A percentile compares a stretch with the other conserved stretches of the same genome.
Conservation (phyloP, 2,113 vertebrate species). For the Eretmochelys imbricata region DNA sequence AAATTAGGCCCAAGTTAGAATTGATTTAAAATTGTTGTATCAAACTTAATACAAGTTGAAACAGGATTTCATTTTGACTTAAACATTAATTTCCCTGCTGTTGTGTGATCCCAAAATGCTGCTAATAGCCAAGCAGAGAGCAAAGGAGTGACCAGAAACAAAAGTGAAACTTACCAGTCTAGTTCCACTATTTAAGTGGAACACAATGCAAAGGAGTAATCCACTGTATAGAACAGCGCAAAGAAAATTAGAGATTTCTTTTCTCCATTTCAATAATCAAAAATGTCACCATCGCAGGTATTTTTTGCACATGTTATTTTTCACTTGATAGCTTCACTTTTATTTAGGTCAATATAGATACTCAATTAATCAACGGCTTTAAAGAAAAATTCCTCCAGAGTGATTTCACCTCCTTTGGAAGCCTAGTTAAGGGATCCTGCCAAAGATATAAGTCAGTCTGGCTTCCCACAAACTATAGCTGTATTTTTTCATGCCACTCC, state of each 20-base stretch:
- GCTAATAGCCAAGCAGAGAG: background rate
- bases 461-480: background rate
- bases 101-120: background rate
- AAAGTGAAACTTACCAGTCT: background rate
- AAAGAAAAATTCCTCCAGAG: background rate
- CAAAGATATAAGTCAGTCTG: constrained; percentile 5
- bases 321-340: background rate
- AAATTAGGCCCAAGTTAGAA: background rate
- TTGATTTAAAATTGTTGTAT: background rate
- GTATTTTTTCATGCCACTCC: constrained; percentile 34
- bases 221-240: background rate
- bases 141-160: background rate
- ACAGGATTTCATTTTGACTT: background rate
- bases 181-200: background rate
- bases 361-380: no score
- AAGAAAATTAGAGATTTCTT: background rate
- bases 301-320: background rate
- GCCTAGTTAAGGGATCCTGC: background rate
- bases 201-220: no score
- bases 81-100: background rate
- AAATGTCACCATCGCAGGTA: constrained; percentile 17
- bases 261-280: background rate
- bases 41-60: background rate
- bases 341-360: background rate
- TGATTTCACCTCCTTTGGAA: constrained; percentile 30